Conservation (phyloP, 2,113 vertebrate genomes). For the Catharus bicknelli region DNA sequence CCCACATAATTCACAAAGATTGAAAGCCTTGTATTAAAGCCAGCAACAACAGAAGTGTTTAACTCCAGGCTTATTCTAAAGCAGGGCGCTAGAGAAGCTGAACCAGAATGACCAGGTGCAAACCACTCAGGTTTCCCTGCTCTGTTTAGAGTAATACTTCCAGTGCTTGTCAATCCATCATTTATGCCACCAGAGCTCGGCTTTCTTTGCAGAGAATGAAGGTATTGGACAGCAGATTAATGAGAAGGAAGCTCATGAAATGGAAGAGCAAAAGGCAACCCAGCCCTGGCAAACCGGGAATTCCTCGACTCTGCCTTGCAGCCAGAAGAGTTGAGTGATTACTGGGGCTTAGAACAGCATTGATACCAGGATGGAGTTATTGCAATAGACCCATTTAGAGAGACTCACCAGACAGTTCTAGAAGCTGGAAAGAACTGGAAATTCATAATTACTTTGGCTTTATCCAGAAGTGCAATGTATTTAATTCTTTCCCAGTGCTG, state of each 20-base stretch:
- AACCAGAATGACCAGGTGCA: neutral
- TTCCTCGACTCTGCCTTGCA: neutral
- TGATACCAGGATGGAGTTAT: neutral
- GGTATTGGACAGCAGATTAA: neutral
- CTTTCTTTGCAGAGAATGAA: neutral
- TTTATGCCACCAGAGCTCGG: neutral
- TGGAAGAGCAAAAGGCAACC: neutral
- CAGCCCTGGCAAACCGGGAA: neutral
- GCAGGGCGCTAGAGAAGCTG: neutral
- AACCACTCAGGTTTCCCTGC: rapidly evolving
- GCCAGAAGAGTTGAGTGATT: neutral
- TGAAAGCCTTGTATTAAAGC: neutral
- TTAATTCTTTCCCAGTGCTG: neutral
- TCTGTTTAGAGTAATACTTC: neutral
- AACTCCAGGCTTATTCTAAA: neutral
- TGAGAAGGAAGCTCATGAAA: neutral
- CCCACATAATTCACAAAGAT: neutral
- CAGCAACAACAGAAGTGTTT: neutral
- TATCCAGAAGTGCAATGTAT: neutral
- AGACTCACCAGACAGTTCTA: neutral
- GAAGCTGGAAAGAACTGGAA: neutral
- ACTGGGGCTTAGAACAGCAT: neutral
- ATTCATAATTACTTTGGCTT: neutral
- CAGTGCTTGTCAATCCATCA: neutral
- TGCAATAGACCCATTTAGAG: neutral